Evolutionary conservation across 2,888 invertebrate genomes (phyloP), one percentile per base, ranked within the genome.

Genomic region (Selenia dentaria): DNA sequence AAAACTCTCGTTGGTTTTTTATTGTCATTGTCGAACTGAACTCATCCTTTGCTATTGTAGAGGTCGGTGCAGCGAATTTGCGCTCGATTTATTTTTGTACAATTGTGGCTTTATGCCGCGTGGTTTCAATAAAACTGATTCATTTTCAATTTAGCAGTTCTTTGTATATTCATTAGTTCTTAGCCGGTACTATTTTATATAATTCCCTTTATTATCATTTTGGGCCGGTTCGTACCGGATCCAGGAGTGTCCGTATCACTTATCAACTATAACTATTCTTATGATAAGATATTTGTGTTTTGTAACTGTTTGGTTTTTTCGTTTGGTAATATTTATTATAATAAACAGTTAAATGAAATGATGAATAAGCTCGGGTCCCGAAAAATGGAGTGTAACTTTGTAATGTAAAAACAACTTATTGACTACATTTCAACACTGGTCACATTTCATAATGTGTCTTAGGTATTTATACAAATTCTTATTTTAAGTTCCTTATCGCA

Each of bases 281-380:
- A 24, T 8, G 58, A 58, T 58, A 45, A 58, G 51, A 55, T 58
- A 51, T n/a, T n/a, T n/a, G n/a, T n/a, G 44, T 52, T 50, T 54
- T 36, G 41, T 48, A 48, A 51, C 31, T 27, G 32, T 43, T 43
- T 40, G n/a, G n/a, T n/a, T n/a, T n/a, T n/a, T n/a, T n/a, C n/a
- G n/a, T n/a, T n/a, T n/a, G n/a, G n/a, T n/a, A n/a, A n/a, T n/a
- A n/a, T n/a, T n/a, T n/a, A n/a, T n/a, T n/a, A n/a, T n/a, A n/a
- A n/a, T n/a, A n/a, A n/a, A n/a, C n/a, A n/a, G n/a, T n/a, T n/a
- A n/a, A n/a, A n/a, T n/a, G n/a, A n/a, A n/a, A n/a, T n/a, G n/a
- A n/a, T n/a, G n/a, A n/a, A n/a, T n/a, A n/a, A n/a, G n/a, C n/a
- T n/a, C n/a, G n/a, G n/a, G n/a, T n/a, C n/a, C n/a, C n/a, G n/a